Evolutionary conservation across 2,113 vertebrate species (phyloP), one percentile per base, ranked within the genome.

Genomic region (Rissa tridactyla): DNA sequence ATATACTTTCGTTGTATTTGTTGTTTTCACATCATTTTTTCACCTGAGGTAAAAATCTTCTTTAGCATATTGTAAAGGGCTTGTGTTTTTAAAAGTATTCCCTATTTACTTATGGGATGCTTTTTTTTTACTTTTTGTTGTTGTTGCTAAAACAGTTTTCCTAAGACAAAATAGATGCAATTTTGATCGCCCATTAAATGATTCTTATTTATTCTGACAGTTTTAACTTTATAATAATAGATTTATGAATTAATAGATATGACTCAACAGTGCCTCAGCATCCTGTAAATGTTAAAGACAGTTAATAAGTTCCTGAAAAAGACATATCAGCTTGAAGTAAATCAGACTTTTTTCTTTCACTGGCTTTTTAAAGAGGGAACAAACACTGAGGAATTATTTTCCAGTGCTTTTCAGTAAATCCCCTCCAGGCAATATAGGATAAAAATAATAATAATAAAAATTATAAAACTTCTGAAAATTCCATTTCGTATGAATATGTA

Each of bases 361-460:
- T 76, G 38, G 7, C 5, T 85, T 89, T 38, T 58, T 36, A 40
- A 44, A 47, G 64, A 54, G 5, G 6, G 9, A 78, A 51, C 8
- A 78, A 20, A 12, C 12, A 61, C 6, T 27, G 12, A 21, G 5
- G 5, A 52, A 65, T 64, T 76, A 0, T 64, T 75, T 54, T 75
- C 11, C 13, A 32, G 27, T 38, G 5, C 2, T 92, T 88, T 70
- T 86, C 36, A 70, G 15, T 58, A 81, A 61, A 71, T 55, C 7
- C 2, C 2, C 13, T 82, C 6, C n/a, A 30, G 27, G 14, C 0
- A 46, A 71, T 10, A 3, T 10, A 60, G 6, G 16, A 34, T 25
- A 70, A 82, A 91, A 86, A 55, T 46, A 22, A 49, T 11, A 49
- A 49, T 2, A 68, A 86, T 86, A 76, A 19, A 6, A 23, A 36